These are phyloP conservation scores for Timema podura DNA, from an alignment of 2,888 invertebrate species.

Conservation along the genomic window DNA sequence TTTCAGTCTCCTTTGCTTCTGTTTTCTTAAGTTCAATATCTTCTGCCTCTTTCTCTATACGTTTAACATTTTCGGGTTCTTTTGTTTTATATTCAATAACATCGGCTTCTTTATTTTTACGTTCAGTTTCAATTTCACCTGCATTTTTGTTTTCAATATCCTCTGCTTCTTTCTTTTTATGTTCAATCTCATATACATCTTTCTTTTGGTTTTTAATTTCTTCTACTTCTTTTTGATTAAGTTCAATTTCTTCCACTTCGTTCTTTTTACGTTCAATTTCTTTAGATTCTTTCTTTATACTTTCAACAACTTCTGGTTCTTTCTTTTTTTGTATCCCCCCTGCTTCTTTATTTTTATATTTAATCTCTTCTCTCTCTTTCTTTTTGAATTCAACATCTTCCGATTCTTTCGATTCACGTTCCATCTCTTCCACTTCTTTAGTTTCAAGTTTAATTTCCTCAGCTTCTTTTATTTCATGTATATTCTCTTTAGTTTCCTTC, in stretches of 20 bases:
- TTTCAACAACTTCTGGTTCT: neutral
- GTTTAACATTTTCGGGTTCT: neutral
- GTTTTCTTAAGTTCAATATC: neutral
- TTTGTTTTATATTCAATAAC: neutral
- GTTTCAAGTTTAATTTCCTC: neutral
- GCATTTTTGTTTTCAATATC: neutral
- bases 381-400: constrained; percentile 3
- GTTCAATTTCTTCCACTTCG: neutral
- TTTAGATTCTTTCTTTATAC: neutral
- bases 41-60: neutral
- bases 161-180: neutral
- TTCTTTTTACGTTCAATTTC: neutral
- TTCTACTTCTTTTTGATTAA: neutral
- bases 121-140: neutral
- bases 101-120: neutral
- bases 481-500: neutral
- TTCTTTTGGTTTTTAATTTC: neutral
- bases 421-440: neutral
- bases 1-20: neutral
- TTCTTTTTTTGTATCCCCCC: neutral
- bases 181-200: neutral
- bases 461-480: neutral
- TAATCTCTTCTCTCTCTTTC: neutral
- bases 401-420: neutral
- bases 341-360: neutral